phyloP scores from a whole-genome alignment of 2,888 invertebrate species.

The Ernsta delagoae region DNA sequence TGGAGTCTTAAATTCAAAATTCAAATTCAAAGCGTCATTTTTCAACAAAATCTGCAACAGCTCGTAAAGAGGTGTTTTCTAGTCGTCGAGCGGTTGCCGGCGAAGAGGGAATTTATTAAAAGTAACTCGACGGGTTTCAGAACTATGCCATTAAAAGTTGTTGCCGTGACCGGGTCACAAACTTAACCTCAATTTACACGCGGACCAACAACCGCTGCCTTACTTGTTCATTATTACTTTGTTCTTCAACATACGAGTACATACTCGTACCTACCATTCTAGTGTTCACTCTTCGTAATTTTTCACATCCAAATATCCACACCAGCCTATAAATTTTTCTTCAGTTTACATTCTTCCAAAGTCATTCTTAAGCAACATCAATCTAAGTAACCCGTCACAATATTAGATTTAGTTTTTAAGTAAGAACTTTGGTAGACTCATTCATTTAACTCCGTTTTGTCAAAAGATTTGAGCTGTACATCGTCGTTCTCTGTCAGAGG shows the following conservation, averaged over 20 bases:
- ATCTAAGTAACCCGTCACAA: no score
- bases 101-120: conserved; percentile 31
- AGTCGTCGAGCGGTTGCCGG: conserved; percentile 9
- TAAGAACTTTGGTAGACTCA: no score
- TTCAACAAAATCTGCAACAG: conserved; percentile 31
- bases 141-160: conserved; percentile 30
- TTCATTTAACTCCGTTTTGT: neutral
- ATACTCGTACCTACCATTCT: no score
- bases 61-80: conserved; percentile 27
- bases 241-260: neutral
- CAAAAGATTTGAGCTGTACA: neutral
- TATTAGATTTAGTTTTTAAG: no score
- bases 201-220: conserved; percentile 10
- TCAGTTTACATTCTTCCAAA: no score
- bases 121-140: conserved; percentile 30
- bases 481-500: neutral
- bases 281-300: no score
- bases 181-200: conserved; percentile 28
- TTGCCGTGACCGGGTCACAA: conserved; percentile 31
- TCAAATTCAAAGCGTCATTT: conserved; percentile 29
- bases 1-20: conserved; percentile 3
- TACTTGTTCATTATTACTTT: neutral
- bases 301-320: no score
- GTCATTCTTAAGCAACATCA: no score
- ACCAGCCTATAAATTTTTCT: no score